These are phyloP conservation scores for Pimpla rufipes DNA, from an alignment of 2,888 invertebrate species.

Conservation along the genomic window DNA sequence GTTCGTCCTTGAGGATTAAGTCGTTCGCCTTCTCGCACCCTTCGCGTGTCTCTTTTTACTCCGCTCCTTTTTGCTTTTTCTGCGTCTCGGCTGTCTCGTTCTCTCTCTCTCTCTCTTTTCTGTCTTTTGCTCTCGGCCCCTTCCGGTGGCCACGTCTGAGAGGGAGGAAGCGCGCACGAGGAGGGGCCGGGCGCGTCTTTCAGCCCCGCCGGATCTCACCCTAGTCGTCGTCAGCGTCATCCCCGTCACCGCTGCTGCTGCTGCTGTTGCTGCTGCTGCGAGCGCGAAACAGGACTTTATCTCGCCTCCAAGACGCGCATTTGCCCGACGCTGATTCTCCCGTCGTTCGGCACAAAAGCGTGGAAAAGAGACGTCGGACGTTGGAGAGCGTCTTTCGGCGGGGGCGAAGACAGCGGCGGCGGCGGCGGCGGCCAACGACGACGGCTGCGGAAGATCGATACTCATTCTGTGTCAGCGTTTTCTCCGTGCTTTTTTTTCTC, in stretches of 20 bases:
- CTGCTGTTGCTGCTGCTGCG: slow-evolving; percentile 21
- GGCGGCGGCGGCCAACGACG: not conserved
- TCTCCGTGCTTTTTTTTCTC: slow-evolving; percentile 3
- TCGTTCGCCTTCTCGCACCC: slow-evolving; percentile 47
- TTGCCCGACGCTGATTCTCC: slow-evolving; percentile 35
- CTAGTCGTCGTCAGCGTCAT: slow-evolving; percentile 57
- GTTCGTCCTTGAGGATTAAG: slow-evolving; percentile 62
- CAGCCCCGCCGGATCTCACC: slow-evolving; percentile 52
- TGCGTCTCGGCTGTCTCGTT: slow-evolving; percentile 28
- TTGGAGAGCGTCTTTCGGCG: not conserved
- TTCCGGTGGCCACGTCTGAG: slow-evolving; percentile 17
- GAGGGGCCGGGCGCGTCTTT: slow-evolving; percentile 60
- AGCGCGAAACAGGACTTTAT: slow-evolving; percentile 53
- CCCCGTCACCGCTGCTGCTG: slow-evolving; percentile 40
- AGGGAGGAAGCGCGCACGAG: slow-evolving; percentile 67
- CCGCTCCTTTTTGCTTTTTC: slow-evolving; percentile 6
- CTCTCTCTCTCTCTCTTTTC: not conserved
- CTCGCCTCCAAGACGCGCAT: slow-evolving; percentile 43
- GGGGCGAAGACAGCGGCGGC: not conserved
- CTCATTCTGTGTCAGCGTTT: slow-evolving; percentile 30
- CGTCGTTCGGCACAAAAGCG: slow-evolving; percentile 25
- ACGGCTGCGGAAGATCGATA: slow-evolving; percentile 9
- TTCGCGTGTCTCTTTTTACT: slow-evolving; percentile 35
- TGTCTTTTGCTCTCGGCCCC: not conserved
- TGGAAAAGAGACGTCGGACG: slow-evolving; percentile 19